A percentile compares a stretch with the other conserved stretches of the same genome.
phyloP scores from a whole-genome alignment of 2,888 invertebrate genomes.

The Thecophora atra region DNA sequence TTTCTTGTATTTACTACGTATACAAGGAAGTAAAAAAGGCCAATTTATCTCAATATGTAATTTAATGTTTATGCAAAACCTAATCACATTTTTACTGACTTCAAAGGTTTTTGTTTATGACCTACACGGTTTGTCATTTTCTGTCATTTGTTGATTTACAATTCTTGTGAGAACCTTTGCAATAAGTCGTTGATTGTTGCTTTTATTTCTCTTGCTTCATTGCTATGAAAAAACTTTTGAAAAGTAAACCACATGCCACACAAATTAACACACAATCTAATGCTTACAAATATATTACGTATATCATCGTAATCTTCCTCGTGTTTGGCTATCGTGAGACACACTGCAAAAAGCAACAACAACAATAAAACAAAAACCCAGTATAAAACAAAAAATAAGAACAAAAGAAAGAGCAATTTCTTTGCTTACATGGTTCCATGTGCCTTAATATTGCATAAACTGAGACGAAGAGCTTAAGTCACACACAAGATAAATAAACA shows the following conservation, averaged over 20 bases:
- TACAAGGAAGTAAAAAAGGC: no score
- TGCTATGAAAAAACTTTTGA: slow-evolving; percentile 1
- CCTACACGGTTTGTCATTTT: background rate
- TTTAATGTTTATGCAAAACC: no score
- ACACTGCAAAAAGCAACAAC: slow-evolving; percentile 1
- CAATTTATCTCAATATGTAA: no score
- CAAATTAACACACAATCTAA: background rate
- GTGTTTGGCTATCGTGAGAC: background rate
- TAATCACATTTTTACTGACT: background rate
- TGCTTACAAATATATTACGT: background rate
- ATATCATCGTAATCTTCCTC: background rate
- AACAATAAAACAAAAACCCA: background rate
- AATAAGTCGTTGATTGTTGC: background rate
- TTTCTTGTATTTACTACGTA: no score
- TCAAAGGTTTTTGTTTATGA: background rate
- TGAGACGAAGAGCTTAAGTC: background rate
- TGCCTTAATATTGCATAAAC: slow-evolving; percentile 12
- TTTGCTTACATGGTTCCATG: slow-evolving; percentile 20
- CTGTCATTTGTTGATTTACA: background rate
- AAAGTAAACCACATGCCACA: slow-evolving; percentile 17
- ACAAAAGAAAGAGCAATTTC: no score
- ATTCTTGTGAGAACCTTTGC: background rate
- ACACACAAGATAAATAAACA: background rate
- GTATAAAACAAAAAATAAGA: background rate
- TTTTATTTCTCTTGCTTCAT: background rate